phyloP scores from a whole-genome alignment of 2,797 vertebrate species.

The Telmatherina bonti region DNA sequence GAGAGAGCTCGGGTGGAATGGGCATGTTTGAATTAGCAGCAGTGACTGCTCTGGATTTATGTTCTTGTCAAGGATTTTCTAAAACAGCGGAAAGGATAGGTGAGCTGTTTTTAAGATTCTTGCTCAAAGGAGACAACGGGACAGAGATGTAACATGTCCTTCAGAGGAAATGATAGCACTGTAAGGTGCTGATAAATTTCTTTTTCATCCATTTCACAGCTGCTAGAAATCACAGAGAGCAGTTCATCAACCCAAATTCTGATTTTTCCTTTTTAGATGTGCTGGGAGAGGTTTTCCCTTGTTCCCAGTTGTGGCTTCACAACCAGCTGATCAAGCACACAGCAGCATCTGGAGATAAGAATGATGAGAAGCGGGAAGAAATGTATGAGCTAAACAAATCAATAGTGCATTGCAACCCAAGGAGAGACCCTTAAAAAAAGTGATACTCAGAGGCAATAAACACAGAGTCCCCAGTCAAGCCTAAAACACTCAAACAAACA shows the following conservation, averaged over 20 bases:
- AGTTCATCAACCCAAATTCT: slow-evolving; percentile 2
- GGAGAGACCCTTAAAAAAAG: slow-evolving; percentile 64
- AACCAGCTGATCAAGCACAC: slow-evolving; percentile 33
- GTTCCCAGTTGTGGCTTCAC: slow-evolving; percentile 34
- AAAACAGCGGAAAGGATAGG: slow-evolving; percentile 49
- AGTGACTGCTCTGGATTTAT: slow-evolving; percentile 53
- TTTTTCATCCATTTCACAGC: not conserved
- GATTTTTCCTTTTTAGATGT: slow-evolving; percentile 34
- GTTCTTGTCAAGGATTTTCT: slow-evolving; percentile 46
- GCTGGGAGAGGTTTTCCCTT: not conserved
- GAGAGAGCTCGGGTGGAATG: slow-evolving; percentile 23
- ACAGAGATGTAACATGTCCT: slow-evolving; percentile 40
- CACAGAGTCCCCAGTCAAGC: slow-evolving; percentile 42
- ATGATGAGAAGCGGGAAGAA: slow-evolving; percentile 50
- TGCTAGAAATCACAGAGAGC: slow-evolving; percentile 14
- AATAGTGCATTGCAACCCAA: slow-evolving; percentile 74
- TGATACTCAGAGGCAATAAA: slow-evolving; percentile 58
- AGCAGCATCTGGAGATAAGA: slow-evolving; percentile 38
- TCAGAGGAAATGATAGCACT: slow-evolving; percentile 19
- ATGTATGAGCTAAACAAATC: slow-evolving; percentile 81
- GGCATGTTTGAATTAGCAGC: slow-evolving; percentile 39
- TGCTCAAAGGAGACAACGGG: slow-evolving; percentile 27
- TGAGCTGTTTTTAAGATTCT: slow-evolving; percentile 31
- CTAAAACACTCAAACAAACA: slow-evolving; percentile 37
- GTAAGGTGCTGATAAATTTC: not conserved